These are phyloP conservation scores for Nemotelus pantherinus DNA, from an alignment of 2,888 invertebrate species.

Conservation along the genomic window DNA sequence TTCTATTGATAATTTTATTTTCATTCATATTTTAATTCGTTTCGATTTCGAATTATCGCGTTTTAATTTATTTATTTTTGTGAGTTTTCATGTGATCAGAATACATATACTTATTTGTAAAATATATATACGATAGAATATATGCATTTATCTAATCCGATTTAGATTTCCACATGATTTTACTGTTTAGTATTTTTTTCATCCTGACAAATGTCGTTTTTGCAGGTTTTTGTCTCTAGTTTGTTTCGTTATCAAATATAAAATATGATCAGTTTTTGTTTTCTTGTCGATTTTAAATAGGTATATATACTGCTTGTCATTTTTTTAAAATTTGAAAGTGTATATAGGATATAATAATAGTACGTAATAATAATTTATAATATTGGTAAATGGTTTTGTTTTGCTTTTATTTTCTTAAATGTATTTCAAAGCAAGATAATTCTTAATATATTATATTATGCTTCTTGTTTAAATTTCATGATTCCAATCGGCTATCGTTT, in stretches of 20 bases:
- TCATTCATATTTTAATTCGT: not conserved
- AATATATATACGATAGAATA: conserved; percentile 12
- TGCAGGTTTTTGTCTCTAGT: not conserved
- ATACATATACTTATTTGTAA: conserved; percentile 28
- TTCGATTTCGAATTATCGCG: not conserved
- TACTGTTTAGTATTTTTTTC: conserved; percentile 29
- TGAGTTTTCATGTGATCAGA: not conserved
- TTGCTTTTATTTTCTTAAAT: conserved; percentile 26
- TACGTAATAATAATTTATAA: not conserved
- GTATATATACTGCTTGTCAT: not conserved
- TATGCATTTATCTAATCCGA: not conserved
- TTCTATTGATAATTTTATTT: not conserved
- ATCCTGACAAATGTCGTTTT: conserved; percentile 22
- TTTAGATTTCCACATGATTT: not conserved
- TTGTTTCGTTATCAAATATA: conserved; percentile 33
- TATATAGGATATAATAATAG: conserved; percentile 24
- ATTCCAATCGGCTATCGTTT: not conserved
- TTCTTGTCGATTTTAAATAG: conserved; percentile 11
- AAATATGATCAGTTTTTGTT: conserved; percentile 28
- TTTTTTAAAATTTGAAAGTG: not conserved
- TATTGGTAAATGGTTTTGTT: conserved; percentile 22
- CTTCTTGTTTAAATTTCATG: not conserved
- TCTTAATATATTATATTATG: not conserved
- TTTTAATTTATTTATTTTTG: not conserved
- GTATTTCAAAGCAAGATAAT: conserved; percentile 36